Evolutionary conservation across 2,113 vertebrate species (phyloP).

Genomic region (Archilochus colubris): DNA sequence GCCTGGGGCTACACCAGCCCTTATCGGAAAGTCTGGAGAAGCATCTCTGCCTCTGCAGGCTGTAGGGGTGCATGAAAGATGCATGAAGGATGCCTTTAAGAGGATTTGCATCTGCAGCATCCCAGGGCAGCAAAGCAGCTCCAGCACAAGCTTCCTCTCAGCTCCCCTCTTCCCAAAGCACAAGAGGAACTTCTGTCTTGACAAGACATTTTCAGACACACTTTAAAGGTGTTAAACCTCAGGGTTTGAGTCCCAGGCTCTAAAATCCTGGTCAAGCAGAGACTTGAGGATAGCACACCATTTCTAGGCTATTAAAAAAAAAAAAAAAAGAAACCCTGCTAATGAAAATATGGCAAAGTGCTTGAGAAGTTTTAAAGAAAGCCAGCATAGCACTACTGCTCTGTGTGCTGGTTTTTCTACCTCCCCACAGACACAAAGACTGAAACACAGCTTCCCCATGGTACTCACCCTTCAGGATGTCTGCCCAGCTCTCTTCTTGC

Average conservation of each 20-base stretch:
- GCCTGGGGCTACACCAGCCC: neutral
- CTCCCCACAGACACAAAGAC: neutral
- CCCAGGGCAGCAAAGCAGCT: neutral
- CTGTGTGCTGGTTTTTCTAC: neutral
- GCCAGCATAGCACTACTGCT: neutral
- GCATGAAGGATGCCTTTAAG: neutral
- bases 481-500: neutral
- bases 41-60: too few species aligned
- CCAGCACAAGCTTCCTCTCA: neutral
- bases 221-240: neutral
- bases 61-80: neutral
- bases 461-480: neutral
- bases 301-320: neutral
- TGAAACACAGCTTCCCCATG: neutral
- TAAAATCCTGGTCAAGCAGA: neutral
- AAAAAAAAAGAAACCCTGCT: neutral
- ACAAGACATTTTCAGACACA: neutral
- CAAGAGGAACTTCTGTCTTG: neutral
- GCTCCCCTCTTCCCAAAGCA: neutral
- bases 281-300: neutral
- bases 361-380: neutral
- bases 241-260: neutral
- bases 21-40: neutral
- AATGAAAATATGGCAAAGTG: neutral
- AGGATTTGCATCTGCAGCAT: neutral